Percentiles rank a stretch among this genome's conserved stretches.
Conservation (phyloP, 2,113 vertebrate genomes). For the Ascaphus truei region DNA sequence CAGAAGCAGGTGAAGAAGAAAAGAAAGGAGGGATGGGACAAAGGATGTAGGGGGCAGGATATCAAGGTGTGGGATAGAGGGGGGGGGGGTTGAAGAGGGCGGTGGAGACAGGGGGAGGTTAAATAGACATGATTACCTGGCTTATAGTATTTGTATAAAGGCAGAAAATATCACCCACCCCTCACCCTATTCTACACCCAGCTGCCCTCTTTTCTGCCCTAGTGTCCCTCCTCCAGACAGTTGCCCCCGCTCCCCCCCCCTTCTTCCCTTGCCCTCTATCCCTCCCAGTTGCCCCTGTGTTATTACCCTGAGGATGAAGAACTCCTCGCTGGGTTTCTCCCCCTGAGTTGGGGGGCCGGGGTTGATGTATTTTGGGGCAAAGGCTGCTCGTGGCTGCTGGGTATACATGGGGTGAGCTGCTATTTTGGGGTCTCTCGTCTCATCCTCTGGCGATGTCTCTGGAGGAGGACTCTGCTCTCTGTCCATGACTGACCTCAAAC, state of each 20-base stretch:
- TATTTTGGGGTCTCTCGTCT: not conserved
- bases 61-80: not conserved
- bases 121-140: too few species aligned
- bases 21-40: not conserved
- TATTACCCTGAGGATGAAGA: slow-evolving; percentile 1
- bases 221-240: not conserved
- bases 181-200: too few species aligned
- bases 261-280: not conserved
- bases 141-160: too few species aligned
- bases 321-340: not conserved
- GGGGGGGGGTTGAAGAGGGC: too few species aligned
- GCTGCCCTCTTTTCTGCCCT: too few species aligned
- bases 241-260: not conserved
- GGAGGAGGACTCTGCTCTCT: not conserved
- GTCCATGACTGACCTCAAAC: not conserved
- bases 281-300: not conserved
- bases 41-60: not conserved
- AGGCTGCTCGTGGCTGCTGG: not conserved
- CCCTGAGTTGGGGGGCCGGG: not conserved
- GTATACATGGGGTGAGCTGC: not conserved
- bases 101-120: too few species aligned
- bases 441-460: not conserved
- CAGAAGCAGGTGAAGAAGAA: not conserved
- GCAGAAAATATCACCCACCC: too few species aligned
- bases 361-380: not conserved